Base-by-base conservation (phyloP, 2,797 vertebrate species). In the Hipposideros larvatus region DNA sequence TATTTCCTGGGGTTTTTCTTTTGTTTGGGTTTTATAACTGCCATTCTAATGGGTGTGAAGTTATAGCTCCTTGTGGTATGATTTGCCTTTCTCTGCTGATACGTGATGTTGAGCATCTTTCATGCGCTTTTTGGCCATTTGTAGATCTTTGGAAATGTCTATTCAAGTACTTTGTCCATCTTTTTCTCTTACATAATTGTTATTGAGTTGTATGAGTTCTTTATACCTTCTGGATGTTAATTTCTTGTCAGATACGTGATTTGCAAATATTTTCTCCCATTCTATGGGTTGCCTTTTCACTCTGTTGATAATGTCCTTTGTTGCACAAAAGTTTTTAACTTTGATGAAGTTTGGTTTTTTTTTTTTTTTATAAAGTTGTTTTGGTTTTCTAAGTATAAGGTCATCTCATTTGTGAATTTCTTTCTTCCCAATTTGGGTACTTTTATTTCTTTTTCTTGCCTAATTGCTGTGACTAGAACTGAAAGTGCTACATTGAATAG, bases 221-320 rank as follows among this genome's bases (percentile, higher is more conserved):
- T 79, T 28, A 34, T 80, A 34, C 71, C 19, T 11, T 85, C 57
- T 66, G 24, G 22, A 37, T 79, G 57, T 61, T 34, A 77, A 83
- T 70, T 11, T 14, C 51, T 86, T 93, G 61, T 31, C 43, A 61
- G 57, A 34, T 41, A 57, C 0, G 19, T 11, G 5, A 66, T 78
- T 90, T 86, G 41, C 22, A 90, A 86, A 37, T 90, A 68, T 68
- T 80, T 86, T 90, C 41, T 68, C 18, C n/a, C 48, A 51, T 84
- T 51, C 48, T 51, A 14, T 51, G 48, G 4, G 14, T 51, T 51
- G 48, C 48, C 48, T 51, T 51, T 51, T 86, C 37, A 65, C 24
- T 57, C 31, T 73, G 19, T 41, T 66, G 48, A 80, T 34, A 86
- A 34, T 71, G 9, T 18, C 1, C 28, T 86, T 68, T 63, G 18